Evolutionary conservation across 2,888 invertebrate species (phyloP).

Genomic region (Nemotelus pantherinus): DNA sequence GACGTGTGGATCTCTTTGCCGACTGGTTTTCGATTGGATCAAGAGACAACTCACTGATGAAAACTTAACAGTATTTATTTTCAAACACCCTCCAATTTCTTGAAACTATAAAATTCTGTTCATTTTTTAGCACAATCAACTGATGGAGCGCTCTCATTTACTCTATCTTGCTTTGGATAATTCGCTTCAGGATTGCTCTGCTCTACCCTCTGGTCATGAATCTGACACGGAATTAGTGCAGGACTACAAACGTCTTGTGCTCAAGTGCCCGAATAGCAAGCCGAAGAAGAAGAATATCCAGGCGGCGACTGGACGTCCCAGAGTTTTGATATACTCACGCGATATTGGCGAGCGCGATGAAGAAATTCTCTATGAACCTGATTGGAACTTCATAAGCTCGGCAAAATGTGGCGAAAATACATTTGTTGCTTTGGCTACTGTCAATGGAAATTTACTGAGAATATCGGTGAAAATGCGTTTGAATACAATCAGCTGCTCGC

Average conservation of each 20-base stretch:
- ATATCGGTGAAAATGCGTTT: constrained; percentile 71
- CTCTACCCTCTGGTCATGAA: constrained; percentile 70
- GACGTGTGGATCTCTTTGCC: constrained; percentile 70
- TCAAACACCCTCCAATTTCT: neutral
- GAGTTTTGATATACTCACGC: constrained; percentile 71
- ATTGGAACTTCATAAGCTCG: constrained; percentile 72
- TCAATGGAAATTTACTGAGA: constrained; percentile 71
- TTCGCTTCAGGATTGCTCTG: constrained; percentile 81
- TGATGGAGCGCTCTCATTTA: constrained; percentile 53
- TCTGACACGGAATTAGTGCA: constrained; percentile 81
- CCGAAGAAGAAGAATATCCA: constrained; percentile 64
- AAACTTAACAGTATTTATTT: constrained; percentile 53
- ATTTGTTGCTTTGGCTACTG: constrained; percentile 72
- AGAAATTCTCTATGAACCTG: constrained; percentile 62
- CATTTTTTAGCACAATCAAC: constrained; percentile 49
- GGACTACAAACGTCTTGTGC: constrained; percentile 74
- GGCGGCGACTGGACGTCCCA: constrained; percentile 70
- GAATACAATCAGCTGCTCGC: constrained; percentile 64
- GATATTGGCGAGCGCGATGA: constrained; percentile 65
- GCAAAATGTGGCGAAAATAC: constrained; percentile 70
- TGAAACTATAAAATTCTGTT: neutral
- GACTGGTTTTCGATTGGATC: constrained; percentile 74
- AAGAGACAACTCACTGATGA: constrained; percentile 64
- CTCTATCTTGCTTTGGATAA: constrained; percentile 71
- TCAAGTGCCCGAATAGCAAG: constrained; percentile 54